phyloP scores from a whole-genome alignment of 2,888 invertebrate species.

The Chelonus formosanus region DNA sequence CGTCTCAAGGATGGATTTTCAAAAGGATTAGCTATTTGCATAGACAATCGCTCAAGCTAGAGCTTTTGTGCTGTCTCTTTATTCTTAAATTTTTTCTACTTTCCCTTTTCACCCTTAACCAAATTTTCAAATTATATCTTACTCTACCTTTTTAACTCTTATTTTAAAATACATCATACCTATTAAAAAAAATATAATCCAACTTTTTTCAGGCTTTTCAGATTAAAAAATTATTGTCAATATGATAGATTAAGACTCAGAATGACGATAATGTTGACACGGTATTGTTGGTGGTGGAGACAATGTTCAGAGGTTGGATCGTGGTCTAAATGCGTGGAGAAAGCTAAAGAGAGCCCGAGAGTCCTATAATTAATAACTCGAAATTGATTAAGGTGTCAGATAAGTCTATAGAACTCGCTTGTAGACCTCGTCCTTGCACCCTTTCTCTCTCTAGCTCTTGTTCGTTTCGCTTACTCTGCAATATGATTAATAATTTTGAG shows the following conservation, averaged over 20 bases:
- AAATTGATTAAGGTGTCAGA: slow-evolving; percentile 65
- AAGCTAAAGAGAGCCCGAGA: slow-evolving; percentile 8
- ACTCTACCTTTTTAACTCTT: not conserved
- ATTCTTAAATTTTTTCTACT: not conserved
- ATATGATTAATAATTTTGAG: slow-evolving; percentile 64
- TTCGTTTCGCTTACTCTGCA: not conserved
- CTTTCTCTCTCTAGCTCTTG: slow-evolving; percentile 12
- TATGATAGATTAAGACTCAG: slow-evolving; percentile 15
- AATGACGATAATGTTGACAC: slow-evolving; percentile 15
- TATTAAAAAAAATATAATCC: no score
- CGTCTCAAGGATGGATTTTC: slow-evolving; percentile 60
- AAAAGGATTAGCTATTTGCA: slow-evolving; percentile 64
- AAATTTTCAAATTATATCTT: not conserved
- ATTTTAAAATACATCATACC: no score
- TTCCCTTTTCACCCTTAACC: not conserved
- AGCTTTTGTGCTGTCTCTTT: slow-evolving; percentile 17
- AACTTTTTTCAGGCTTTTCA: no score
- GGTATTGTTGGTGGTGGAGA: slow-evolving; percentile 19
- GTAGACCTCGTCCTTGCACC: slow-evolving; percentile 16
- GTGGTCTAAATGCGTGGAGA: slow-evolving; percentile 10
- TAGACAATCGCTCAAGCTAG: slow-evolving; percentile 60
- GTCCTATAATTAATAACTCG: slow-evolving; percentile 57
- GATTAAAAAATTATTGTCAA: slow-evolving; percentile 1
- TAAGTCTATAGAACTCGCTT: slow-evolving; percentile 60
- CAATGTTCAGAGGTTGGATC: slow-evolving; percentile 18